Evolutionary conservation across 30 jellyfish, hydroid and myxozoan species (phyloP).

Genomic region (Pelagia noctiluca): DNA sequence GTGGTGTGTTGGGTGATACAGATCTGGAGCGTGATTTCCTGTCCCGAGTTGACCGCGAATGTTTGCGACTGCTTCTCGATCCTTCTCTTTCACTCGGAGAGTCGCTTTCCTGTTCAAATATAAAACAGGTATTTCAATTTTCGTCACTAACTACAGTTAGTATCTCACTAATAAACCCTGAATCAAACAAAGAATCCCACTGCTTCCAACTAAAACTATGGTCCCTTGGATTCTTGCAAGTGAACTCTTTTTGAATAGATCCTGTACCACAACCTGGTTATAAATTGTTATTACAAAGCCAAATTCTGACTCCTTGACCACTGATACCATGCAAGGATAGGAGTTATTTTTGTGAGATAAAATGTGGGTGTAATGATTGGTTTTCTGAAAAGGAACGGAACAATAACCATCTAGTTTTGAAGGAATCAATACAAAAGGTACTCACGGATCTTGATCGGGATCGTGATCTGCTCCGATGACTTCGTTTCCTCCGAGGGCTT

Average conservation of each 20-base stretch:
- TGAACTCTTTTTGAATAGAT: no score
- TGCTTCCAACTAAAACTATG: no score
- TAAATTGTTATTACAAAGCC: no score
- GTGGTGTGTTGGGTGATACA: constrained; percentile 64
- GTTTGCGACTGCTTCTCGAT: constrained; percentile 42
- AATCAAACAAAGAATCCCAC: no score
- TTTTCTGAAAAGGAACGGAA: neutral
- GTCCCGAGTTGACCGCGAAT: no score
- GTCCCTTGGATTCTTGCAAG: no score
- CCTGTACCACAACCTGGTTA: no score
- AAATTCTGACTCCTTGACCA: no score
- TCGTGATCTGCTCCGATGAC: constrained; percentile 53
- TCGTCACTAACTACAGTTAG: neutral
- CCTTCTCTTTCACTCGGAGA: constrained; percentile 62
- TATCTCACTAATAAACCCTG: neutral
- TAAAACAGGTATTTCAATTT: no score
- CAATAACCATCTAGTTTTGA: no score
- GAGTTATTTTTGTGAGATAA: no score
- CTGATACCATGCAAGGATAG: no score
- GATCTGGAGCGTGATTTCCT: constrained; percentile 60
- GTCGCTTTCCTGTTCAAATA: neutral
- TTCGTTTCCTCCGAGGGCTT: constrained; percentile 65
- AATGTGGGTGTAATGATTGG: neutral
- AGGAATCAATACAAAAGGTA: neutral
- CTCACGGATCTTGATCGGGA: constrained; percentile 51